A percentile compares a stretch with the other conserved stretches of the same genome.
phyloP scores from a whole-genome alignment of 2,888 invertebrate genomes.

The Plebejus anna region DNA sequence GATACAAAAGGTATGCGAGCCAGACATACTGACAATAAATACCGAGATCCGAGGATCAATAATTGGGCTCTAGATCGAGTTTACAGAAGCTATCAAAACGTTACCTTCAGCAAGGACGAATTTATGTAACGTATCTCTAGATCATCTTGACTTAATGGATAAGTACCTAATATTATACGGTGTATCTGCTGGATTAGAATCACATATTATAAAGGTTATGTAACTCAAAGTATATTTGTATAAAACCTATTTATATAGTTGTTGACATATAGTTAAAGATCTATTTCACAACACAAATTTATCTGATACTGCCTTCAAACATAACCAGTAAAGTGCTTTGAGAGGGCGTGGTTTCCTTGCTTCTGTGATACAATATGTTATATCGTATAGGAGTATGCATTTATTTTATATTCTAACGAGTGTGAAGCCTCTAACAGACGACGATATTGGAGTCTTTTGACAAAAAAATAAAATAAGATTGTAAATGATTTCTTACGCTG shows the following conservation, averaged over 20 bases:
- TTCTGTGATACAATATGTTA: constrained; percentile 26
- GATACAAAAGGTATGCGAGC: too few species aligned
- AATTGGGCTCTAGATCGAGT: neutral
- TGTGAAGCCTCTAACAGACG: constrained; percentile 3
- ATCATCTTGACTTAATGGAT: neutral
- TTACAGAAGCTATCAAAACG: neutral
- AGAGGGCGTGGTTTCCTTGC: constrained; percentile 27
- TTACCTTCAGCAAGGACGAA: neutral
- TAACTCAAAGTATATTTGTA: constrained; percentile 27
- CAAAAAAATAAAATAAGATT: neutral
- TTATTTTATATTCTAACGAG: constrained; percentile 19
- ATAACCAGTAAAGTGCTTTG: constrained; percentile 19
- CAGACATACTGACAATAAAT: too few species aligned
- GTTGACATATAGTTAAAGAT: constrained; percentile 16
- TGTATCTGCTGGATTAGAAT: constrained; percentile 28
- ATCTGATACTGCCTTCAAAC: constrained; percentile 27
- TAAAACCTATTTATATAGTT: constrained; percentile 28
- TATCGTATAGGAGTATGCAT: constrained; percentile 11
- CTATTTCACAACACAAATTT: constrained; percentile 26
- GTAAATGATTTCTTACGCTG: neutral
- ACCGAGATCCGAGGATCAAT: too few species aligned
- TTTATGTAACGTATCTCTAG: neutral
- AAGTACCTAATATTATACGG: constrained; percentile 11
- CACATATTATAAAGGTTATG: constrained; percentile 21
- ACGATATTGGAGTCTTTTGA: neutral